These are phyloP conservation scores for Leucophora obtusa DNA, from an alignment of 2,888 invertebrate genomes.

Conservation along the genomic window DNA sequence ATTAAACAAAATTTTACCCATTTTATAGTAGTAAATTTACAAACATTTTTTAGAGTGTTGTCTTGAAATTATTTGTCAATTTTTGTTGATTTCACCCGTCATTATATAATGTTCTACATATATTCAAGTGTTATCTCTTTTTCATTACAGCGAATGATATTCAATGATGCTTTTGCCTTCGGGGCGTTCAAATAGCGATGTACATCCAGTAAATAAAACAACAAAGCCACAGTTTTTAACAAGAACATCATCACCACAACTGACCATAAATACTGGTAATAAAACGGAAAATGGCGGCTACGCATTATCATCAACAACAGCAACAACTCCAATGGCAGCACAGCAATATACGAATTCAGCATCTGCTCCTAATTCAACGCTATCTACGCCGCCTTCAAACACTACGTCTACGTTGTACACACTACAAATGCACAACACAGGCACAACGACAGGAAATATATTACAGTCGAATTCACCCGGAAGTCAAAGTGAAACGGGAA, in stretches of 20 bases:
- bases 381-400: constrained; percentile 36
- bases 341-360: constrained; percentile 51
- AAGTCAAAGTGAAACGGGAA: constrained; percentile 71
- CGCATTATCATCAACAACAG: constrained; percentile 22
- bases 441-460: constrained; percentile 39
- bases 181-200: constrained; percentile 77
- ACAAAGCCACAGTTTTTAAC: constrained; percentile 69
- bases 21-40: too few species aligned
- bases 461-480: constrained; percentile 65
- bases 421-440: constrained; percentile 22
- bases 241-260: constrained; percentile 72
- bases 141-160: constrained; percentile 73
- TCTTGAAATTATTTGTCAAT: too few species aligned
- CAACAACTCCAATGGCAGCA: constrained; percentile 33
- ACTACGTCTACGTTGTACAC: constrained; percentile 9
- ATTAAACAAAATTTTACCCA: too few species aligned
- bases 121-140: constrained; percentile 7
- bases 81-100: too few species aligned
- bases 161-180: constrained; percentile 78
- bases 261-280: constrained; percentile 59
- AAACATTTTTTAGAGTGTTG: too few species aligned
- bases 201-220: constrained; percentile 71
- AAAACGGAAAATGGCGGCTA: constrained; percentile 61
- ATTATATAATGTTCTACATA: background rate
- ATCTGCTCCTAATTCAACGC: constrained; percentile 33